A percentile compares a stretch with the other conserved stretches of the same genome.
Conservation (phyloP, 2,888 invertebrate genomes). For the Gari tellinella region DNA sequence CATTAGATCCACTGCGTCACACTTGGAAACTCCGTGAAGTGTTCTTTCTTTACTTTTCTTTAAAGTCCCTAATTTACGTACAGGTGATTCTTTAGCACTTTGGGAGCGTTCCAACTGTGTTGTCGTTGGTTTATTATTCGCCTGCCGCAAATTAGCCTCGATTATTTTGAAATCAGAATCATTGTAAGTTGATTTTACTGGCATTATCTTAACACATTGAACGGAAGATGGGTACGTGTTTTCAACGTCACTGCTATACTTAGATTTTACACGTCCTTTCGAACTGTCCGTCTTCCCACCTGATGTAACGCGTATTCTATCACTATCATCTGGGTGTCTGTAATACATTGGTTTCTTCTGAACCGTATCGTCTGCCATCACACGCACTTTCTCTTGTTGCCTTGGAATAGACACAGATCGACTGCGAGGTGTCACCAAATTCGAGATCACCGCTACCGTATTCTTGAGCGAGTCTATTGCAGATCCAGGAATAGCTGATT, state of each 20-base stretch:
- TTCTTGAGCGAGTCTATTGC: constrained; percentile 34
- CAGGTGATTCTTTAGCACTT: constrained; percentile 17
- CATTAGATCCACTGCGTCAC: constrained; percentile 64
- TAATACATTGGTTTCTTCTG: constrained; percentile 66
- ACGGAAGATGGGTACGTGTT: not conserved
- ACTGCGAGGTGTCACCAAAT: constrained; percentile 49
- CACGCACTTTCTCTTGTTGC: constrained; percentile 48
- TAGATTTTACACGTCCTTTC: constrained; percentile 5
- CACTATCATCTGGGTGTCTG: constrained; percentile 62
- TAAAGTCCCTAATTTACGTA: constrained; percentile 32
- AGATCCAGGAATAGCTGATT: constrained; percentile 13
- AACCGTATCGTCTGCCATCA: constrained; percentile 54
- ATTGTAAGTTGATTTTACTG: constrained; percentile 12
- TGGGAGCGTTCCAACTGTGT: not conserved
- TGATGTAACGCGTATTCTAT: constrained; percentile 6
- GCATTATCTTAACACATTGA: constrained; percentile 22
- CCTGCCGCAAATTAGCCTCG: not conserved
- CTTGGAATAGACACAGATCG: constrained; percentile 63
- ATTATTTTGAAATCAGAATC: constrained; percentile 4
- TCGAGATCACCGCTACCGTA: constrained; percentile 55
- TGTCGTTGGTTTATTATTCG: not conserved
- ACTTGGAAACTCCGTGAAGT: constrained; percentile 54
- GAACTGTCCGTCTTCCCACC: constrained; percentile 9
- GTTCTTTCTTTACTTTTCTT: constrained; percentile 42
- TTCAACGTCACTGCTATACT: constrained; percentile 7